Conservation (phyloP, 2,888 invertebrate genomes). For the Troides oblongomaculatus region DNA sequence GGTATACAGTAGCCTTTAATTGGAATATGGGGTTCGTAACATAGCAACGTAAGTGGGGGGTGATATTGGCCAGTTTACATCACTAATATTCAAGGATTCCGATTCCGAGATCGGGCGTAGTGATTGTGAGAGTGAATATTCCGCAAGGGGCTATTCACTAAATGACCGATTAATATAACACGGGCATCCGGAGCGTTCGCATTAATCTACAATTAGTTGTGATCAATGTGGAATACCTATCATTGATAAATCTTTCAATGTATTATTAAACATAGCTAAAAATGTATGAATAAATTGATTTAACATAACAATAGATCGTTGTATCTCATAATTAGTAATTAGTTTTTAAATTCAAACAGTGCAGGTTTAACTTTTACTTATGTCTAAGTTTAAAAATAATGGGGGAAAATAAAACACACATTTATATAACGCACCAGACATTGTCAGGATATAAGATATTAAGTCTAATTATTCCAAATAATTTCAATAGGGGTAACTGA, state of each 20-base stretch:
- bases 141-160: conserved; percentile 10
- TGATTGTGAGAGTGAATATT: conserved; percentile 10
- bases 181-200: neutral
- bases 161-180: conserved; percentile 17
- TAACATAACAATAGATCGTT: no score
- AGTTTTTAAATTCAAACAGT: no score
- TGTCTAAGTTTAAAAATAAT: no score
- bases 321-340: no score
- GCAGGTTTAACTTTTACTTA: no score
- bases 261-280: neutral
- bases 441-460: no score
- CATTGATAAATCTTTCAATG: neutral
- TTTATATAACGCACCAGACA: no score
- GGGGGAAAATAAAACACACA: no score
- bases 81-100: conserved; percentile 12
- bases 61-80: conserved; percentile 3
- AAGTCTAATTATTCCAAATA: no score
- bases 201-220: conserved; percentile 3
- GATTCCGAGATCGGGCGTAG: neutral
- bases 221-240: neutral
- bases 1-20: neutral
- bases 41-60: neutral
- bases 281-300: neutral
- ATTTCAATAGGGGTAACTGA: no score
- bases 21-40: neutral